Conservation (phyloP, 2,113 vertebrate genomes). For the Probosciger aterrimus region DNA sequence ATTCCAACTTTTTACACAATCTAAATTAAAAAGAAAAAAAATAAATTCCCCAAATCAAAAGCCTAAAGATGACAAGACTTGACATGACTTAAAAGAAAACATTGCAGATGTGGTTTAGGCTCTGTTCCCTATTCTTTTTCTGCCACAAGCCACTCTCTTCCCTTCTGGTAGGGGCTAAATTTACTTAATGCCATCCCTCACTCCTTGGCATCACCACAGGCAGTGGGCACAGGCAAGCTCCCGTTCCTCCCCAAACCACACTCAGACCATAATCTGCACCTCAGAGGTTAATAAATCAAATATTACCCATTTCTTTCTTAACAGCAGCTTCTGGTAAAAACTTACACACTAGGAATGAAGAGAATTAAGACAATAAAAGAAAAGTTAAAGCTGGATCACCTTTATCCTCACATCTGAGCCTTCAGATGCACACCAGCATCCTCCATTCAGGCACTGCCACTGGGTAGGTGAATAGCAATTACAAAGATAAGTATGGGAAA, state of each 20-base stretch:
- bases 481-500: neutral
- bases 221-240: neutral
- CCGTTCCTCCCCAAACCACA: neutral
- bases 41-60: neutral
- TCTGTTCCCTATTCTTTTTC: neutral
- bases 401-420: neutral
- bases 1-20: neutral
- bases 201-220: neutral
- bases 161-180: neutral
- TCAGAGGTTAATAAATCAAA: neutral
- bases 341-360: neutral
- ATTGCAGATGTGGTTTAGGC: neutral
- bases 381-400: neutral
- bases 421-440: neutral
- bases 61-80: neutral
- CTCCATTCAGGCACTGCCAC: neutral
- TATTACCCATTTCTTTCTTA: neutral
- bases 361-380: neutral
- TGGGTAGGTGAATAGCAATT: neutral
- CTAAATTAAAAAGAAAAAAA: neutral
- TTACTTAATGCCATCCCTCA: neutral
- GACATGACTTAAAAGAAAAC: neutral
- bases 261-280: neutral
- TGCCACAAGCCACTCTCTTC: neutral
- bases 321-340: neutral